phyloP scores from a whole-genome alignment of 2,888 invertebrate genomes.

The Invenusta paracnida region DNA sequence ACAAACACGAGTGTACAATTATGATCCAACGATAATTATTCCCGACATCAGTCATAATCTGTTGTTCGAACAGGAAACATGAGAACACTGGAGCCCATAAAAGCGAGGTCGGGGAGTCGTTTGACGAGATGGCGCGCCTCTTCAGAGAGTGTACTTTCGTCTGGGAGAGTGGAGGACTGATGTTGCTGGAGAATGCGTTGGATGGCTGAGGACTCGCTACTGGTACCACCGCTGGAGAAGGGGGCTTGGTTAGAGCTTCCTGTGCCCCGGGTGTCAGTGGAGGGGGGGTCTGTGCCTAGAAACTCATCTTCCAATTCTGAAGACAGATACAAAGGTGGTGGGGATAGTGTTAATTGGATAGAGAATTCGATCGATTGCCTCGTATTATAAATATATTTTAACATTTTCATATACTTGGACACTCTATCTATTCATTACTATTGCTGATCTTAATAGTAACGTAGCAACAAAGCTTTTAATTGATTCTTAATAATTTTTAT shows the following conservation, averaged over 20 bases:
- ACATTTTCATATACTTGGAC: too few species aligned
- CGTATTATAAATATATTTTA: too few species aligned
- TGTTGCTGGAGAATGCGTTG: background rate
- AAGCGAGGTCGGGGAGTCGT: constrained; percentile 58
- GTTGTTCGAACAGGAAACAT: constrained; percentile 55
- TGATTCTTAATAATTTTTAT: too few species aligned
- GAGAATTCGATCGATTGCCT: too few species aligned
- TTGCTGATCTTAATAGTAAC: too few species aligned
- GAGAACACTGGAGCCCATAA: constrained; percentile 60
- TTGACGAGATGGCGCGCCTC: constrained; percentile 56
- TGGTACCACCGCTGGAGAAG: background rate
- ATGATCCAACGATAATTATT: too few species aligned
- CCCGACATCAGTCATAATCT: background rate
- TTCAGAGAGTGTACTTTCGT: constrained; percentile 48
- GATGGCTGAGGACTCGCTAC: background rate
- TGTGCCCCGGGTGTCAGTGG: too few species aligned
- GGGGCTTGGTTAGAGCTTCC: too few species aligned
- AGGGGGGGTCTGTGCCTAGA: background rate
- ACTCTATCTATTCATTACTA: too few species aligned
- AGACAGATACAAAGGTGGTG: background rate
- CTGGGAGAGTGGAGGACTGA: background rate
- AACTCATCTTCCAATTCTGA: background rate
- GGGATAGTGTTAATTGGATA: too few species aligned
- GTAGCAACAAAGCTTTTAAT: too few species aligned
- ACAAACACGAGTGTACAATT: too few species aligned